A percentile compares a stretch with the other conserved stretches of the same genome.
Conservation (phyloP, 2,797 vertebrate genomes). For the Neostethus bicornis region DNA sequence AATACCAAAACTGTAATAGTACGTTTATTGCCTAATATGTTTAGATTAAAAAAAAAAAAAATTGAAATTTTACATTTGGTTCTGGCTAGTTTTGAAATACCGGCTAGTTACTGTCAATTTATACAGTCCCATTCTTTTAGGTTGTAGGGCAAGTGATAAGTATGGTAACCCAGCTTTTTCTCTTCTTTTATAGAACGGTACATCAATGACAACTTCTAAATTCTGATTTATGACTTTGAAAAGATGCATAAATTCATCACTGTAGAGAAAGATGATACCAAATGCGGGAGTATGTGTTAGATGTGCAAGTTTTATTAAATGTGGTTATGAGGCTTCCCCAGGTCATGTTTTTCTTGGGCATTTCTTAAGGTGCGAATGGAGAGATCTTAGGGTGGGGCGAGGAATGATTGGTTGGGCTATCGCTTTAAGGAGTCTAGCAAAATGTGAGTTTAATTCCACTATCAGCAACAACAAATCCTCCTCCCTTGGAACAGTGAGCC, state of each 20-base stretch:
- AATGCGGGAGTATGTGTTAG: slow-evolving; percentile 44
- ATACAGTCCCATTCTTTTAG: no score
- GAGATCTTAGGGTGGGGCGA: slow-evolving; percentile 68
- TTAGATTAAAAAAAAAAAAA: no score
- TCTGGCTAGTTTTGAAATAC: no score
- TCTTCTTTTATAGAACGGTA: no score
- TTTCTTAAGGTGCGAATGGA: slow-evolving; percentile 67
- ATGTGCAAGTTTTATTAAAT: slow-evolving; percentile 54
- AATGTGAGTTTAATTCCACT: slow-evolving; percentile 53
- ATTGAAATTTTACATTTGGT: no score
- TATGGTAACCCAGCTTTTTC: no score
- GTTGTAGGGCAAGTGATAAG: no score
- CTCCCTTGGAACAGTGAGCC: slow-evolving; percentile 62
- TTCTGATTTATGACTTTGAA: background rate
- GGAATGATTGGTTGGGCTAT: slow-evolving; percentile 65
- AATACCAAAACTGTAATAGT: no score
- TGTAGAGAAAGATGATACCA: slow-evolving; percentile 45
- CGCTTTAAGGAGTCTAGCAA: slow-evolving; percentile 48
- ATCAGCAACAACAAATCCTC: slow-evolving; percentile 64
- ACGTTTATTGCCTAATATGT: no score
- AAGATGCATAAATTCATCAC: slow-evolving; percentile 42
- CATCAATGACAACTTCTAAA: no score
- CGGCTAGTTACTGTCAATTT: no score
- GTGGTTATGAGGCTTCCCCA: slow-evolving; percentile 28
- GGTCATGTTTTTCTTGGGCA: slow-evolving; percentile 69